Evolutionary conservation across 2,888 invertebrate genomes (phyloP), one percentile per base, ranked within the genome.

Genomic region (Ornithoptera alexandrae): DNA sequence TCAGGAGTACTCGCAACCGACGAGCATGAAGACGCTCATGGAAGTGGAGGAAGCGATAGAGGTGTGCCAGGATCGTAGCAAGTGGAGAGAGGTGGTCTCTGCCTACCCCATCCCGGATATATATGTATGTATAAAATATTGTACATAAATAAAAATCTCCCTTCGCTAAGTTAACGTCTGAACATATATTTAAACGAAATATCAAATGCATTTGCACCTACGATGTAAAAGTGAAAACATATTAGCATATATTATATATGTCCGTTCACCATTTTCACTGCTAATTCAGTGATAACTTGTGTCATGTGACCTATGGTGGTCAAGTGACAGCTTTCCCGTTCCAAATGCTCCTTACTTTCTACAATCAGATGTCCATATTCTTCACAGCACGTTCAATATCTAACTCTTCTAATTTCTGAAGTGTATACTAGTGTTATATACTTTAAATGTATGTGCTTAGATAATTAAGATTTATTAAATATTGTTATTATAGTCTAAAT

Each of bases 261-360:
- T 22, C 36, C 39, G 57, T 17, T 20, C n/a, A 15, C 53, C 39
- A 56, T 62, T 67, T 67, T 56, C 62, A 62, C 61, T 56, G 61
- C 62, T 67, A 62, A 66, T 66, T 60, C 67, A 36, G 53, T 62
- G 67, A 62, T 67, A 67, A 67, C 61, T 56, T 53, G 67, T 22
- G 24, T 62, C 61, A 56, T 39, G 56, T 61, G 61, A 67, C 17
- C 56, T 53, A 56, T 36, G 53, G 53, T 3, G 42, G 18, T 46
- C 24, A 66, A 30, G 59, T 65, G 63, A 63, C 63, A 59, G 68
- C 68, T 68, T 68, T 68, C 65, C 65, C 57, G 57, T 39, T 57
- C 68, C 46, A 50, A 50, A 53, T 36, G 8, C 8, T 64, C 63
- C 30, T 59, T 50, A 59, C 68, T 68, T 68, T 68, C 68, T 62